Evolutionary conservation across 2,888 invertebrate genomes (phyloP), one percentile per base, ranked within the genome.

Genomic region (Melangyna quadrimaculata): DNA sequence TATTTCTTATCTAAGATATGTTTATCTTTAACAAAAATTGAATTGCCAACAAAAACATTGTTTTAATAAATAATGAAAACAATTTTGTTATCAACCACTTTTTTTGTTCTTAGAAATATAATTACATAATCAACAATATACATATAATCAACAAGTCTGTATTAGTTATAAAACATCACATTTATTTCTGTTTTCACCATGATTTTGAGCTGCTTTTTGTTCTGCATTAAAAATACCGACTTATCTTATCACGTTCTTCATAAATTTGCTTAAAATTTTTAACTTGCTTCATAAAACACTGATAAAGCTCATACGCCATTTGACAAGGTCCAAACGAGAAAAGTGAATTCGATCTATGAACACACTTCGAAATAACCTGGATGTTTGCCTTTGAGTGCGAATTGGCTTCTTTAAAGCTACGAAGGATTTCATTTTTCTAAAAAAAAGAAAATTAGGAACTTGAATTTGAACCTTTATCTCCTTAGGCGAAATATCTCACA

Each of bases 241-340:
- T 86, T 80, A 86, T 82, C 75, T 83, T 82, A 80, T 88, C 87
- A 17, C 88, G 87, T 2, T 80, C 27, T 32, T 45, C 71, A 77
- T 82, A 87, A 32, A 86, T 77, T 55, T 71, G 29, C 12, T 48
- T 51, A 71, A 87, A 88, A 24, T 73, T 75, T 17, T 32, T 73
- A 45, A 79, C 22, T 32, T 65, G 32, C 40, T 75, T 55, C 24
- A 59, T 51, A 19, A 89, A 79, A 73, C 89, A 90, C n/a, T 63
- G 87, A 57, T 88, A 87, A 19, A 90, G 59, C 40, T 88, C 88
- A 3, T 82, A 72, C 0, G 88, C 88, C 80, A 88, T 84, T 35
- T 88, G 78, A 37, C 88, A 87, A 6, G 72, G 22, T 14, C 87
- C 83, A 45, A 83, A 45, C 0, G 72, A 3, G 14, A 73, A 87